phyloP scores from a whole-genome alignment of 2,888 invertebrate genomes.

The Panopea generosa region DNA sequence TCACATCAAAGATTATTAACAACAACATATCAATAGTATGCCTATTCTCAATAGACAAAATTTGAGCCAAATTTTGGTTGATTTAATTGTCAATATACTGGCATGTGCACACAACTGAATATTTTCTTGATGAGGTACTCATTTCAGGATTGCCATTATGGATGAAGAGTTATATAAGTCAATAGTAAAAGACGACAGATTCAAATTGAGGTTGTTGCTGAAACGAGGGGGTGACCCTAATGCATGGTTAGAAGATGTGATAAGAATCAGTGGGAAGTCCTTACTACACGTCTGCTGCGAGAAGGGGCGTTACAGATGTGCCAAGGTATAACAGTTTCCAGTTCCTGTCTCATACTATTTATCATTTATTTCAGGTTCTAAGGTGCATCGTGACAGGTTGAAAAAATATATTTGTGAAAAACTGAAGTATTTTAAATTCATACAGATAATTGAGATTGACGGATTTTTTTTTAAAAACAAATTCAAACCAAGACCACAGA shows the following conservation, averaged over 20 bases:
- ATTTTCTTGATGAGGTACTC: too few relatives aligned
- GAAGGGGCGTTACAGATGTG: conserved; percentile 75
- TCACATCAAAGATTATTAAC: too few relatives aligned
- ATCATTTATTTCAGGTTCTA: neutral
- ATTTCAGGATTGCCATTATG: conserved; percentile 2
- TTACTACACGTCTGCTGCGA: conserved; percentile 78
- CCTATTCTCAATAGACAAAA: too few relatives aligned
- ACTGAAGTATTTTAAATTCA: neutral
- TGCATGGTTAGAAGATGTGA: conserved; percentile 70
- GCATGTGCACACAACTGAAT: too few relatives aligned
- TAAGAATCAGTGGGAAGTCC: conserved; percentile 73
- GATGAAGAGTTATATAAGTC: conserved; percentile 11
- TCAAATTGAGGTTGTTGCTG: conserved; percentile 6
- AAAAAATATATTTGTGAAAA: neutral
- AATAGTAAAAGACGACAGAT: conserved; percentile 10
- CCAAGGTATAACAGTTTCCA: conserved; percentile 35
- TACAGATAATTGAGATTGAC: too few relatives aligned
- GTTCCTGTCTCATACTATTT: neutral
- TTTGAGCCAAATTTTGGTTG: too few relatives aligned
- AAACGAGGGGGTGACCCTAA: conserved; percentile 70
- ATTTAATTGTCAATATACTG: too few relatives aligned
- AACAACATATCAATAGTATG: too few relatives aligned
- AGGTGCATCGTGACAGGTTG: neutral
- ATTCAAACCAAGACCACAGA: too few relatives aligned
- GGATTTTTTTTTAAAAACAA: too few relatives aligned